Base-by-base conservation (phyloP, 2,797 vertebrate species). In the Scyliorhinus canicula region DNA sequence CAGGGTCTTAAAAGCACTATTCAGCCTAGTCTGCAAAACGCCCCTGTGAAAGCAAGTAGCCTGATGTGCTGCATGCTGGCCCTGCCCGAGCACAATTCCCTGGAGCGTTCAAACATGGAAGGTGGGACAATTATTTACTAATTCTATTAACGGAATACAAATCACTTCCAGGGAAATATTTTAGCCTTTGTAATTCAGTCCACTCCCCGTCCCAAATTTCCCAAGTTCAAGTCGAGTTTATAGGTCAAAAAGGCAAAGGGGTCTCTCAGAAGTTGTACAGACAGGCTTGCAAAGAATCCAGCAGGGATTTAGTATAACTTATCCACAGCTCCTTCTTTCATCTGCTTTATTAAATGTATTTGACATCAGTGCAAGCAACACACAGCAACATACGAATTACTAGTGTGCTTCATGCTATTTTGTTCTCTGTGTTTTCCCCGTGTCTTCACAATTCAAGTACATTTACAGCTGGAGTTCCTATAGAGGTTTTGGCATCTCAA, bases 211-310 rank as follows among this genome's bases (percentile, higher is more conserved):
- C 93, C 65, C 95, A 95, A 93, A 95, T 71, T 96, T 96, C 96
- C 96, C 96, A 97, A 97, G 97, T 98, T 98, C 97, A 98, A 97
- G 96, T 97, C 96, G 97, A 98, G 98, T 98, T 98, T 97, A 98
- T 97, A 97, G 97, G 97, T 98, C 97, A 98, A 97, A 98, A 98
- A 97, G 97, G 97, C 97, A 97, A 97, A 96, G 97, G 97, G 97
- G 63, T 98, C 97, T 97, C 97, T 97, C 97, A 97, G 97, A 98
- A 97, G 97, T 97, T 98, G 96, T 97, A 96, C 98, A 97, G 98
- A 97, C 97, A 96, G 97, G 96, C 96, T 97, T 97, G 96, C 96
- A 94, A 95, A 95, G 97, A 96, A 96, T 97, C 97, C 97, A 97
- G 97, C 97, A 97, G 96, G 95, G 96, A 97, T 97, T 97, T 97